Evolutionary conservation across 2,888 invertebrate species (phyloP).

Genomic region (Trichacis sp.): DNA sequence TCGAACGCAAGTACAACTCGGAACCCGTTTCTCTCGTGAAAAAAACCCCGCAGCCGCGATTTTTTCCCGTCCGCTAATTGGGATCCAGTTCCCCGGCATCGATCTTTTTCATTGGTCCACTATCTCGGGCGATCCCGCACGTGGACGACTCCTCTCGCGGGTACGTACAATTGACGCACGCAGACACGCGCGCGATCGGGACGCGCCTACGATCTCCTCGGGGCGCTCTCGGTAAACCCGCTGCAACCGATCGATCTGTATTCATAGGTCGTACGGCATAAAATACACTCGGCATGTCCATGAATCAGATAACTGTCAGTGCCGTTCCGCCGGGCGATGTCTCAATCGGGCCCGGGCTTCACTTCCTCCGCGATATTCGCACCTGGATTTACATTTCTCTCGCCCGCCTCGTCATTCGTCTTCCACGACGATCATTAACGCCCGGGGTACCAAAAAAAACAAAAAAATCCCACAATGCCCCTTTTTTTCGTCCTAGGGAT

Average conservation of each 20-base stretch:
- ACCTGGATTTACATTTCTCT: slow-evolving; percentile 14
- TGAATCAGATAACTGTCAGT: slow-evolving; percentile 70
- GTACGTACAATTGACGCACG: slow-evolving; percentile 56
- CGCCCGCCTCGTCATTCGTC: slow-evolving; percentile 1
- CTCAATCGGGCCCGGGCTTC: slow-evolving; percentile 62
- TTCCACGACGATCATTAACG: background rate
- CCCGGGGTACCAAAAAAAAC: too few species aligned
- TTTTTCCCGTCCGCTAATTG: slow-evolving; percentile 14
- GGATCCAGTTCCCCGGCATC: slow-evolving; percentile 10
- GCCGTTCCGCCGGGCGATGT: slow-evolving; percentile 63
- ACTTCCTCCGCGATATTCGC: slow-evolving; percentile 36
- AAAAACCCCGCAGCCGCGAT: background rate
- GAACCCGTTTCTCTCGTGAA: too few species aligned
- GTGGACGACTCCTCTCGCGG: slow-evolving; percentile 17
- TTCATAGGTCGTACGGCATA: slow-evolving; percentile 69
- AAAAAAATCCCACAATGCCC: background rate
- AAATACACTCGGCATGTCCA: slow-evolving; percentile 69
- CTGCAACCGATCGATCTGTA: slow-evolving; percentile 65
- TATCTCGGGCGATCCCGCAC: too few species aligned
- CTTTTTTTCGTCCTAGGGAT: background rate
- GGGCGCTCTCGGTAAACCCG: slow-evolving; percentile 42
- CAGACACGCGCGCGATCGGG: slow-evolving; percentile 36
- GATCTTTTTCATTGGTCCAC: slow-evolving; percentile 16
- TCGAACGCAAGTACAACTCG: too few species aligned
- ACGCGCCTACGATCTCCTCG: slow-evolving; percentile 58